Evolutionary conservation across 2,888 invertebrate genomes (phyloP), one percentile per base, ranked within the genome.

Genomic region (Arge pagana): DNA sequence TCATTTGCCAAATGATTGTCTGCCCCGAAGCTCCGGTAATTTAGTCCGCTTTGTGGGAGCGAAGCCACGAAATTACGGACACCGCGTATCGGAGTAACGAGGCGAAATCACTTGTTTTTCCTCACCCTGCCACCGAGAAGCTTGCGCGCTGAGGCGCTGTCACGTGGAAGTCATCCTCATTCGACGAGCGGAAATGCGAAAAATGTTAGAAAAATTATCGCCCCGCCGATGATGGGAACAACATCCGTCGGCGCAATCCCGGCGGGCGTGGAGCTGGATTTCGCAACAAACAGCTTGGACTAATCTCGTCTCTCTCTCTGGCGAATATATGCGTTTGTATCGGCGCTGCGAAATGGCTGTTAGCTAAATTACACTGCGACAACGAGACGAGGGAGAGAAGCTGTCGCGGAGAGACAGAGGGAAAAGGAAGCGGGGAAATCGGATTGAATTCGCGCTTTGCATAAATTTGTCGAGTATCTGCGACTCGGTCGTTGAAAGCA

Each of bases 381-480:
- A 31, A 39, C 21, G 23, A 36, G 41, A 21, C 21, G 40, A 2
- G 5, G 15, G 36, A 43, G 42, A 42, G 37, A 11, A 16, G 30
- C 11, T 26, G 11, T n/a, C 7, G 40, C 19, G 13, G 15, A 28
- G 23, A 23, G 10, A 21, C 24, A 10, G 16, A 24, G 30, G 16
- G 31, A 11, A 8, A 40, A 31, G 41, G 16, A 15, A 10, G 43
- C 24, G 26, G 50, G 45, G 35, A 43, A 51, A 51, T 35, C 43
- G 42, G 41, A 36, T 35, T 43, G 24, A 35, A 50, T 43, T 50
- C 41, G 24, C 41, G 26, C 35, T 50, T 50, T 43, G 36, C 41
- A 51, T 51, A 51, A 51, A 51, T 51, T 51, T 51, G 36, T 43
- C 43, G 42, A 28, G 26, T 33, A 43, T n/a, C n/a, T n/a, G n/a